A percentile compares a stretch with the other conserved stretches of the same genome.
Evolutionary conservation across 2,888 invertebrate species (phyloP).

Genomic region (Drosophila siamana): DNA sequence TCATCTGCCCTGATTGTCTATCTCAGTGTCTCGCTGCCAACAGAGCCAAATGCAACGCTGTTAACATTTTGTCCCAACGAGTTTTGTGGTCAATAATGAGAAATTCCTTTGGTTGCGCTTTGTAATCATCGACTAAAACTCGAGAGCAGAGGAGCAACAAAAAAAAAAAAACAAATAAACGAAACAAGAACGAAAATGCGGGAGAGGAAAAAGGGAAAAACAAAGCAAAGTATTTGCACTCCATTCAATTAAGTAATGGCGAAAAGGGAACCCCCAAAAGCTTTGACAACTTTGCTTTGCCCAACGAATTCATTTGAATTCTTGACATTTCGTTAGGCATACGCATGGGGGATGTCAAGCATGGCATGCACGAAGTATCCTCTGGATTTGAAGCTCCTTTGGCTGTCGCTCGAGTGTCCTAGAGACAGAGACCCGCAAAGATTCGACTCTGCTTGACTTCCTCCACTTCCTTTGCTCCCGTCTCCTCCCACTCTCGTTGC

Average conservation of each 20-base stretch:
- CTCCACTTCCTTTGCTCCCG: constrained; percentile 4
- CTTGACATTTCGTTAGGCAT: constrained; percentile 53
- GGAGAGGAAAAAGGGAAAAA: constrained; percentile 24
- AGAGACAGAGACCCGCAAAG: constrained; percentile 22
- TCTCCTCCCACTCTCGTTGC: constrained; percentile 17
- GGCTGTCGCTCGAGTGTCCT: constrained; percentile 36
- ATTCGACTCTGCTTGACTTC: constrained; percentile 24
- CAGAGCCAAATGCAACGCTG: constrained; percentile 57
- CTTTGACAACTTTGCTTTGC: constrained; percentile 51
- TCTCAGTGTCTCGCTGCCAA: constrained; percentile 8
- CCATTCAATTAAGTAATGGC: constrained; percentile 75
- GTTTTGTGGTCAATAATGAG: constrained; percentile 77
- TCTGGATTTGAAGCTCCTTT: constrained; percentile 23
- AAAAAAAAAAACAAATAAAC: not conserved
- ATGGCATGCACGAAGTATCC: constrained; percentile 9
- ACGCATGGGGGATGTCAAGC: constrained; percentile 12
- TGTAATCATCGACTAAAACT: constrained; percentile 54
- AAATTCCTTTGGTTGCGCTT: constrained; percentile 72
- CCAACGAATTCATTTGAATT: constrained; percentile 70
- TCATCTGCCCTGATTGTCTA: constrained; percentile 33
- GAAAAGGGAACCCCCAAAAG: constrained; percentile 29
- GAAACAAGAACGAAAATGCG: constrained; percentile 10
- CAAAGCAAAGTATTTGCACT: constrained; percentile 70
- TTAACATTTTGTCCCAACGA: constrained; percentile 46
- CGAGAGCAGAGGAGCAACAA: no score